phyloP scores from a whole-genome alignment of 2,888 invertebrate species.

The Agrochola lychnidis region DNA sequence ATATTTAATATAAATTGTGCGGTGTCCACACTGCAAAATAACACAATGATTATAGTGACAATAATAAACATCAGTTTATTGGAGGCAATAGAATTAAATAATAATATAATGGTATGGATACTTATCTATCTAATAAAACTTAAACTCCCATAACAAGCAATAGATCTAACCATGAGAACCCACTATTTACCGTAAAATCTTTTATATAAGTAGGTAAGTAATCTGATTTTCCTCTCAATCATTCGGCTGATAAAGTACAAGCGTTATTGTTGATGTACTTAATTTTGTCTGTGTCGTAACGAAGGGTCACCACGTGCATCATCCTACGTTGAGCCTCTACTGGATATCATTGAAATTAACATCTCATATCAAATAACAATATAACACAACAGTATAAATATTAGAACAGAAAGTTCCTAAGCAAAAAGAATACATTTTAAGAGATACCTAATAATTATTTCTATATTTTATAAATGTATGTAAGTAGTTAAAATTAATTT shows the following conservation, averaged over 20 bases:
- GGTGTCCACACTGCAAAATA: constrained; percentile 51
- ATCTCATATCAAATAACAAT: constrained; percentile 21
- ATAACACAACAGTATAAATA: constrained; percentile 72
- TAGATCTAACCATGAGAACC: constrained; percentile 4
- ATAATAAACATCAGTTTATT: constrained; percentile 85
- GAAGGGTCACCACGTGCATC: constrained; percentile 11
- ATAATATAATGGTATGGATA: constrained; percentile 42
- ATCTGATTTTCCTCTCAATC: constrained; percentile 4
- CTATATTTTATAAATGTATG: constrained; percentile 83
- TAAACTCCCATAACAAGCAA: constrained; percentile 33
- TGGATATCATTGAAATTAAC: neutral
- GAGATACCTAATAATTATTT: constrained; percentile 81
- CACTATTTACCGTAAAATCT: constrained; percentile 1
- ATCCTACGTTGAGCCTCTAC: constrained; percentile 1
- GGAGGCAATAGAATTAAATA: constrained; percentile 72
- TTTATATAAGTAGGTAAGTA: neutral
- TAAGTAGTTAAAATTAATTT: constrained; percentile 85
- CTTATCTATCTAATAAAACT: constrained; percentile 32
- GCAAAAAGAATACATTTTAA: constrained; percentile 78
- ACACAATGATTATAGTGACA: constrained; percentile 84
- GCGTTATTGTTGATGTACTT: constrained; percentile 56
- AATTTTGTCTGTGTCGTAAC: constrained; percentile 41
- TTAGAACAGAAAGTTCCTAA: constrained; percentile 89
- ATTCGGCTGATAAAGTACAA: constrained; percentile 28
- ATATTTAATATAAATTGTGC: constrained; percentile 42